phyloP scores from a whole-genome alignment of 2,797 vertebrate species.

The Podarcis siculus region DNA sequence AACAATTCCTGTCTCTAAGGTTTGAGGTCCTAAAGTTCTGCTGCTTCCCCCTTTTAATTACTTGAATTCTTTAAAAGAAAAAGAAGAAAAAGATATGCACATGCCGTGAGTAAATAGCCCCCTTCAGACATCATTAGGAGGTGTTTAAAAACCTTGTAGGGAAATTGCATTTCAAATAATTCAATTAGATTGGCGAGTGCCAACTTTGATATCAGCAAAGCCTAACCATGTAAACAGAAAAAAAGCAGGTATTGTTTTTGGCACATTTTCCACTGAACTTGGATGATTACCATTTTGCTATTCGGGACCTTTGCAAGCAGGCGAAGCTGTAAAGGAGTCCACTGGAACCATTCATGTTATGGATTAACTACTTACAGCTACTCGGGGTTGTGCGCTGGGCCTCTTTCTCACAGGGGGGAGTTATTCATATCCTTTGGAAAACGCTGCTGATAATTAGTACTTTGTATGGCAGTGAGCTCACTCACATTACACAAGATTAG shows the following conservation, averaged over 20 bases:
- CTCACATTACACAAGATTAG: conserved; percentile 78
- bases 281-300: conserved; percentile 51
- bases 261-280: conserved; percentile 64
- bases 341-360: conserved; percentile 58
- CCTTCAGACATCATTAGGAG: background rate
- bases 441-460: conserved; percentile 78
- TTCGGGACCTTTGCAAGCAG: conserved; percentile 64
- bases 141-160: conserved; percentile 34
- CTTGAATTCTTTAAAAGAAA: background rate
- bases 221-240: conserved; percentile 51
- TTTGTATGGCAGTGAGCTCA: conserved; percentile 79
- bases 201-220: conserved; percentile 66
- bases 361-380: conserved; percentile 65
- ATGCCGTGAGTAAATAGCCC: conserved; percentile 2
- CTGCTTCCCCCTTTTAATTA: conserved; percentile 15
- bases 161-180: conserved; percentile 63
- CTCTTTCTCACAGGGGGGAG: conserved; percentile 64
- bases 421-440: conserved; percentile 74
- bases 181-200: conserved; percentile 51
- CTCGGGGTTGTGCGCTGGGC: conserved; percentile 60
- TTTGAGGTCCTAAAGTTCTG: background rate
- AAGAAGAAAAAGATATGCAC: conserved; percentile 25
- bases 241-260: conserved; percentile 66
- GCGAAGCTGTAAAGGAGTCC: conserved; percentile 48
- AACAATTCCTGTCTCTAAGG: background rate